Evolutionary conservation across 2,113 vertebrate species (phyloP).

Genomic region (Amphilophus citrinellus): DNA sequence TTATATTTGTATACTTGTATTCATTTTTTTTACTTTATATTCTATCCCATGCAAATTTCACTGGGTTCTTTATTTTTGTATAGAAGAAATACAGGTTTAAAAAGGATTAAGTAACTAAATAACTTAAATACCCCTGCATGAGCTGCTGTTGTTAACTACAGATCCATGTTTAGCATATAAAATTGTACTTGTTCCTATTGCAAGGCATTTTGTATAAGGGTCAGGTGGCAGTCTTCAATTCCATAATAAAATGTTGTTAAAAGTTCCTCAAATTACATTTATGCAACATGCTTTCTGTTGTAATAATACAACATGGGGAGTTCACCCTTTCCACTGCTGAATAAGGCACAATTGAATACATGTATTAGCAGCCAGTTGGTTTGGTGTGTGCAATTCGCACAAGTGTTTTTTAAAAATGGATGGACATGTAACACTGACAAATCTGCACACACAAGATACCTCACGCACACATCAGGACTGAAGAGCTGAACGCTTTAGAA

Average conservation of each 20-base stretch:
- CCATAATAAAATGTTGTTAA: slow-evolving; percentile 12
- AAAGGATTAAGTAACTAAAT: slow-evolving; percentile 2
- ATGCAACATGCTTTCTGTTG: neutral
- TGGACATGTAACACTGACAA: neutral
- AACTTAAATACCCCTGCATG: neutral
- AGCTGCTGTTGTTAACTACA: neutral
- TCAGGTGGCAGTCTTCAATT: neutral
- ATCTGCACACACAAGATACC: neutral
- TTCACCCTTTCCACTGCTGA: slow-evolving; percentile 8
- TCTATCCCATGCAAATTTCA: neutral
- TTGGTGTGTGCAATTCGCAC: neutral
- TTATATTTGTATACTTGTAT: neutral
- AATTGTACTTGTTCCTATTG: slow-evolving; percentile 16
- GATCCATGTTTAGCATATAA: neutral
- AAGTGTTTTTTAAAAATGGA: neutral
- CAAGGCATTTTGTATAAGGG: slow-evolving; percentile 7
- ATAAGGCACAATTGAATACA: slow-evolving; percentile 58
- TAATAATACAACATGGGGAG: neutral
- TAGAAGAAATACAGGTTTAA: neutral
- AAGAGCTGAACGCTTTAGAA: neutral
- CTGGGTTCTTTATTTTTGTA: neutral
- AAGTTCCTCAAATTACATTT: neutral
- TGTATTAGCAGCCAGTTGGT: neutral
- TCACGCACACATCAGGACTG: neutral
- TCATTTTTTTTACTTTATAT: neutral